Evolutionary conservation across 2,113 vertebrate genomes (phyloP).

Genomic region (Apus apus): DNA sequence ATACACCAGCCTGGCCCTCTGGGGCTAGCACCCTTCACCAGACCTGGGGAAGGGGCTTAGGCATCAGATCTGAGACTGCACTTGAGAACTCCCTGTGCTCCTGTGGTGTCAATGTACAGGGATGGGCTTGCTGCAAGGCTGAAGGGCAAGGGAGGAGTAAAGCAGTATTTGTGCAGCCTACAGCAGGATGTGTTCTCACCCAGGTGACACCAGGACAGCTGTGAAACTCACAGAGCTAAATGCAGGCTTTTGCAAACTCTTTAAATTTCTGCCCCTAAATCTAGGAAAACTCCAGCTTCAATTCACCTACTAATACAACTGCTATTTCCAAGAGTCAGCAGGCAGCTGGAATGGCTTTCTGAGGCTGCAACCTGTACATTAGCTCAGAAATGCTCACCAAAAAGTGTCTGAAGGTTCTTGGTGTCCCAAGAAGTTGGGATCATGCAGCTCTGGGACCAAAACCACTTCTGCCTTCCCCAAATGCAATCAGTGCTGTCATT

Average conservation of each 20-base stretch:
- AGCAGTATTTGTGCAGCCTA: not conserved
- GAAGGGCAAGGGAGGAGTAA: not conserved
- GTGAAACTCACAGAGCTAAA: not conserved
- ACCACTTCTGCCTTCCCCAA: not conserved
- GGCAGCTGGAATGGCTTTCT: not conserved
- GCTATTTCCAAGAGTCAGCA: not conserved
- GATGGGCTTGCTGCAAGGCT: not conserved
- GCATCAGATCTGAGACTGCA: accelerated
- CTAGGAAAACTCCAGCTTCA: not conserved
- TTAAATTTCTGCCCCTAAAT: not conserved
- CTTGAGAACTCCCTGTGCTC: not conserved
- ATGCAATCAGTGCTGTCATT: accelerated
- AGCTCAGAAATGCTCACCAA: not conserved
- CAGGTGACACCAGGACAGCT: not conserved
- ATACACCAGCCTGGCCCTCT: not conserved
- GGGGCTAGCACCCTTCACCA: not conserved
- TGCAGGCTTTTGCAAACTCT: not conserved
- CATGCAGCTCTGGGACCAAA: not conserved
- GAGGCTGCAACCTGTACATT: not conserved
- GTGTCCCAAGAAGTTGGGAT: accelerated
- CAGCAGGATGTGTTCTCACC: not conserved
- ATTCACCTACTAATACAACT: not conserved
- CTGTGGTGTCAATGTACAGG: accelerated
- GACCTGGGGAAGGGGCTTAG: not conserved
- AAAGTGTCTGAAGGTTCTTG: accelerated